Conservation (phyloP, 2,797 vertebrate genomes). For the Hemitrygon akajei region DNA sequence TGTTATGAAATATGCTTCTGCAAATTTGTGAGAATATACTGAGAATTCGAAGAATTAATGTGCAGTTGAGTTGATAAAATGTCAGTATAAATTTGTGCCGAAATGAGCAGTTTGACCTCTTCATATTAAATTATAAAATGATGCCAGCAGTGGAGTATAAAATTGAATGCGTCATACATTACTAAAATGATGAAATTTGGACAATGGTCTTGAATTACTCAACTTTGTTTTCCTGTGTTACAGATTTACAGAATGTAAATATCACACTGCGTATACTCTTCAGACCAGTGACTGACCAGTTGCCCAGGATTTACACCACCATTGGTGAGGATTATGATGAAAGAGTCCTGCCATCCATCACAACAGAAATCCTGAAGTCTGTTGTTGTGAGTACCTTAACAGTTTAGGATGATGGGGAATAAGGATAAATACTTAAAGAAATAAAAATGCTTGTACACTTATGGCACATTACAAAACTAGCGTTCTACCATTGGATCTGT, state of each 20-base stretch:
- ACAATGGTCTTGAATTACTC: background rate
- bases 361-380: slow-evolving; percentile 90
- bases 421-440: background rate
- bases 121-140: background rate
- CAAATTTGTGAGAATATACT: no score
- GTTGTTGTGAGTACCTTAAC: slow-evolving; percentile 76
- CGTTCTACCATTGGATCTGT: background rate
- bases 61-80: background rate
- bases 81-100: background rate
- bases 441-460: background rate
- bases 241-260: slow-evolving; percentile 97
- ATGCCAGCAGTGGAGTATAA: background rate
- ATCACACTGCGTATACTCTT: slow-evolving; percentile 94
- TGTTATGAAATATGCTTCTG: no score
- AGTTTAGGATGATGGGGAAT: background rate
- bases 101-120: background rate
- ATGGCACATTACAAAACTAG: background rate
- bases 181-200: background rate
- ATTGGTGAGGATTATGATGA: slow-evolving; percentile 97
- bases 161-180: background rate
- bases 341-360: slow-evolving; percentile 90
- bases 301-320: slow-evolving; percentile 87
- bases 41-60: background rate
- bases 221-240: background rate
- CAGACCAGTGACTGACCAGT: slow-evolving; percentile 73